Evolutionary conservation across 2,888 invertebrate genomes (phyloP).

Genomic region (Latrodectus elegans): DNA sequence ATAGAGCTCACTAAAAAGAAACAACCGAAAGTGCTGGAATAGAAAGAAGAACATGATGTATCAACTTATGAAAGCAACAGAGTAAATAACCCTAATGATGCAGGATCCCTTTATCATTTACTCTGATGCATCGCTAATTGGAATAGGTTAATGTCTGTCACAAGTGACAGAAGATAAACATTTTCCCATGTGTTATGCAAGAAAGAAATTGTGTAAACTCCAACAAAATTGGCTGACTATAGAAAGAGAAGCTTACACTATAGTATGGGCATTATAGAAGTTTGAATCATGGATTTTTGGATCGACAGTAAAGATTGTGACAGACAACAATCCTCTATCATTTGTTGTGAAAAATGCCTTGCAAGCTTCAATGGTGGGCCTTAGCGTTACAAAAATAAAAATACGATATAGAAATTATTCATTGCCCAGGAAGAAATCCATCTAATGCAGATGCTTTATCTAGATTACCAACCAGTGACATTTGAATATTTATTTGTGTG

Average conservation of each 20-base stretch:
- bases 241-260: background rate
- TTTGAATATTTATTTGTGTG: too few relatives aligned
- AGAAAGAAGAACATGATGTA: too few relatives aligned
- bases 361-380: slow-evolving; percentile 23
- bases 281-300: slow-evolving; percentile 15
- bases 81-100: too few relatives aligned
- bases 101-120: background rate
- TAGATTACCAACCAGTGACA: too few relatives aligned
- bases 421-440: background rate
- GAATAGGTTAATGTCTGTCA: slow-evolving; percentile 3
- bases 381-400: slow-evolving; percentile 9
- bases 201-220: slow-evolving; percentile 3
- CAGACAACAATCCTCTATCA: slow-evolving; percentile 4
- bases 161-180: background rate
- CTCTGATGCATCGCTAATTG: background rate
- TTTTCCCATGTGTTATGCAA: slow-evolving; percentile 6
- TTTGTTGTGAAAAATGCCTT: background rate
- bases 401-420: background rate
- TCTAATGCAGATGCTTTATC: too few relatives aligned
- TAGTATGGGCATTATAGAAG: slow-evolving; percentile 14
- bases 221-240: slow-evolving; percentile 17
- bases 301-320: background rate
- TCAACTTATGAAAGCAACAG: too few relatives aligned
- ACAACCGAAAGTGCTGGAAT: too few relatives aligned
- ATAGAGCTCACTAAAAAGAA: too few relatives aligned